A percentile compares a stretch with the other conserved stretches of the same genome.
Evolutionary conservation across 2,888 invertebrate species (phyloP).

Genomic region (Cephalotes varians): DNA sequence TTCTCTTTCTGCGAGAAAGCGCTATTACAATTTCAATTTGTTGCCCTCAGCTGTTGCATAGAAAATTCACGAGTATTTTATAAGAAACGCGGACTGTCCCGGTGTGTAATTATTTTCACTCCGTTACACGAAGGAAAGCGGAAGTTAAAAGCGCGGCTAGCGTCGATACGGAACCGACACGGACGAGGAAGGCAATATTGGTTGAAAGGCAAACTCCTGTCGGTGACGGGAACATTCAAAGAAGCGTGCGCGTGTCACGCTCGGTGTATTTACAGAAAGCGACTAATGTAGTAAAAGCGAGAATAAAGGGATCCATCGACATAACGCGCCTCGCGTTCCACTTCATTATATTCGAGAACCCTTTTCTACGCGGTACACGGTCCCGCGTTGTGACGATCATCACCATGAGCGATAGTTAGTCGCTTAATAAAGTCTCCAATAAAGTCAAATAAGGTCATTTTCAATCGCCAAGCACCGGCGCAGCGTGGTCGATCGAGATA

Average conservation of each 20-base stretch:
- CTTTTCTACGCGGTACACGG: constrained; percentile 26
- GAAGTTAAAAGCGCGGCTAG: constrained; percentile 42
- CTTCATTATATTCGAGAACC: constrained; percentile 59
- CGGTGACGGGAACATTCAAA: constrained; percentile 70
- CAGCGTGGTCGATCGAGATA: constrained; percentile 21
- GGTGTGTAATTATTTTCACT: constrained; percentile 26
- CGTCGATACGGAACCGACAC: constrained; percentile 25
- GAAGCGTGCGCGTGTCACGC: constrained; percentile 70
- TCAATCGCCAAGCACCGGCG: constrained; percentile 22
- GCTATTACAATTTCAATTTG: constrained; percentile 4
- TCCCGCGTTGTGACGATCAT: constrained; percentile 16
- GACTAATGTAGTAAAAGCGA: constrained; percentile 52
- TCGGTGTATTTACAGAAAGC: constrained; percentile 66
- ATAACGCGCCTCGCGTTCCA: constrained; percentile 39
- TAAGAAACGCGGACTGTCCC: neutral
- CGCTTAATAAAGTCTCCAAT: constrained; percentile 66
- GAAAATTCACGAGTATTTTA: neutral
- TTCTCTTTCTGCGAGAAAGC: neutral
- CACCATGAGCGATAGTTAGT: constrained; percentile 11
- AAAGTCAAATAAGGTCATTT: constrained; percentile 59
- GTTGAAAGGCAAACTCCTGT: constrained; percentile 61
- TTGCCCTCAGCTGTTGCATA: neutral
- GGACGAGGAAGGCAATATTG: constrained; percentile 7
- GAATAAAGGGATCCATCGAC: constrained; percentile 69
- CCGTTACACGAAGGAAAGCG: constrained; percentile 20